Base-by-base conservation (phyloP, 2,113 vertebrate species). In the Siniperca chuatsi region DNA sequence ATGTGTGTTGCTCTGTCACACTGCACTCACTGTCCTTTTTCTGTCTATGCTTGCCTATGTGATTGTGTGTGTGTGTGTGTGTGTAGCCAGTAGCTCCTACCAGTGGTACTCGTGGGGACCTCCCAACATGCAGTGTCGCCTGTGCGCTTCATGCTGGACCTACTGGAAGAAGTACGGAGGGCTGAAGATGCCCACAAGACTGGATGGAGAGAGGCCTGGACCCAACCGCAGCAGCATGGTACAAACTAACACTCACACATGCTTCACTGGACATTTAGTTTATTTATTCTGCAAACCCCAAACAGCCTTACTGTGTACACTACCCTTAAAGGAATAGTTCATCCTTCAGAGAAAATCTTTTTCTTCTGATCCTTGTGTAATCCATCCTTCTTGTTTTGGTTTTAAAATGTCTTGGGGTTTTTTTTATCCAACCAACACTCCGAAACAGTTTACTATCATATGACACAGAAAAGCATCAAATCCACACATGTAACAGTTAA, bases 141-240 rank as follows among this genome's bases (percentile, higher is more conserved):
- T 99, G 81, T 99, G 98, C 84, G 97, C 98, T 61, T 97, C 97
- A 92, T 99, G 98, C 94, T 99, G 98, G 98, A 98, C 97, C 4
- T 99, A 99, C 95, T 99, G 98, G 98, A 99, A 99, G 95, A 99
- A 99, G 92, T 99, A 99, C n/a, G 98, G 98, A 81, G 98, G 98
- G 65, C 96, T 99, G 95, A 99, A 99, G 97, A 98, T 99, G 98
- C 98, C 98, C 92, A 99, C 98, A 25, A 96, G 98, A 75, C 94
- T 99, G 93, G 98, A 99, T 71, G 98, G 98, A 61, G 98, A 99
- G 93, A 92, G 98, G 84, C 98, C 98, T 0, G 98, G 98, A 90
- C 98, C 98, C 89, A 98, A 98, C 94, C 98, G 98, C 94, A 98
- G 93, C 91, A 98, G 94, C 94, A 92, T 97, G 97, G 98, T 99